Evolutionary conservation across 1,140 invertebrate species (phyloP), one percentile per base, ranked within the genome.

Genomic region (Calycopis cecrops): DNA sequence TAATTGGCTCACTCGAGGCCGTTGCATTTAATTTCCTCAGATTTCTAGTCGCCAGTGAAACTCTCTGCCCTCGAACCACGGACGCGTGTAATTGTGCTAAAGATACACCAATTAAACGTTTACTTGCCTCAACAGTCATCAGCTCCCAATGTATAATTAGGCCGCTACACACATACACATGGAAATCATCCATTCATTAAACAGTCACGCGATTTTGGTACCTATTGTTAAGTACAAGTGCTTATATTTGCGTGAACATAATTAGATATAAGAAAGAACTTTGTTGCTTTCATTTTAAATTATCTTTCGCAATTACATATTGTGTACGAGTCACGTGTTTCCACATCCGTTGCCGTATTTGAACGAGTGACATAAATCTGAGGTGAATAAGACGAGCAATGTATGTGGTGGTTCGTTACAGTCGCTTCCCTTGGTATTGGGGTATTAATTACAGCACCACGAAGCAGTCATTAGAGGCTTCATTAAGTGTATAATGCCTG

Each of bases 21-120:
- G 9, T 16, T 16, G 65, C 40, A 48, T 62, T 65, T 73, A 44
- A 44, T 44, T 14, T 44, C 40, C 40, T 9, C 21, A 44, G 40
- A 44, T 44, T 44, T 44, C 40, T 44, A 40, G 79, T 80, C 79
- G 79, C 65, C 76, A 83, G 81, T 70, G 82, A 85, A 85, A 85
- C 80, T 73, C 71, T 71, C 63, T 63, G 79, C 72, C 75, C 77
- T 78, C 69, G 68, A 79, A 72, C 67, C 73, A 71, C 66, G 77
- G 76, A 78, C 74, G 80, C 82, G 77, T 82, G 72, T 81, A 85
- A 85, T 85, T 83, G 78, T 62, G 62, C 68, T 73, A 85, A 73
- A 76, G 59, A 69, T 56, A 63, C 59, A 59, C 59, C 68, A 79
- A 83, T 83, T 79, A 83, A 76, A 69, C 52, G 75, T 80, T 77